A percentile compares a stretch with the other conserved stretches of the same genome.
Evolutionary conservation across 2,113 vertebrate species (phyloP).

Genomic region (Camarhynchus parvulus): DNA sequence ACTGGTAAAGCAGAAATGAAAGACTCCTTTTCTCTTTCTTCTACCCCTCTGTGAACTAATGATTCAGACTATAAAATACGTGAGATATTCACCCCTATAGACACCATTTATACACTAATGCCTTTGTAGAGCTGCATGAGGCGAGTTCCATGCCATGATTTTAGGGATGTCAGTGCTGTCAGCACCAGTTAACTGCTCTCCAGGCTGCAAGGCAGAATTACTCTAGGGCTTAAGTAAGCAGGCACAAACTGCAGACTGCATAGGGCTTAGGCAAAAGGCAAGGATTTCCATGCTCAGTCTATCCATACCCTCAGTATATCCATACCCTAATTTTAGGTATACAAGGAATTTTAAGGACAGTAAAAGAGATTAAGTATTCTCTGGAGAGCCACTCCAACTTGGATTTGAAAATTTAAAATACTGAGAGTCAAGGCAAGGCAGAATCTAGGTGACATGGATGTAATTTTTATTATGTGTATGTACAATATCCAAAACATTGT

Average conservation of each 20-base stretch:
- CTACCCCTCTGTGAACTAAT: not conserved
- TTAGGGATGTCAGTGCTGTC: not conserved
- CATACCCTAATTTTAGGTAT: not conserved
- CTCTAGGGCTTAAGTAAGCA: not conserved
- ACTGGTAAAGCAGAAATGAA: not conserved
- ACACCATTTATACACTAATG: not conserved
- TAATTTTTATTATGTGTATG: not conserved
- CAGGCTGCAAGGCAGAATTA: not conserved
- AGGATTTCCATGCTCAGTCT: not conserved
- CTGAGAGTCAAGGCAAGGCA: not conserved
- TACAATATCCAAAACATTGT: not conserved
- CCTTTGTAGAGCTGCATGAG: not conserved
- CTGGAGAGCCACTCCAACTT: not conserved
- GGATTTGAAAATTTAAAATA: not conserved
- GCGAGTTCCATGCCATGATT: fast-evolving
- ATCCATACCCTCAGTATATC: not conserved
- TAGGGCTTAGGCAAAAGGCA: not conserved
- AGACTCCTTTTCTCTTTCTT: not conserved
- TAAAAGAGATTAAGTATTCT: not conserved
- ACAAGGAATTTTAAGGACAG: not conserved
- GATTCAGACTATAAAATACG: not conserved
- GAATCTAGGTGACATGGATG: not conserved
- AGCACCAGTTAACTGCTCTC: not conserved
- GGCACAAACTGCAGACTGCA: not conserved
- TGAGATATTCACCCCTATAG: not conserved